These are phyloP conservation scores for Caenorhabditis japonica DNA, from an alignment of 2,888 invertebrate species.

Conservation along the genomic window DNA sequence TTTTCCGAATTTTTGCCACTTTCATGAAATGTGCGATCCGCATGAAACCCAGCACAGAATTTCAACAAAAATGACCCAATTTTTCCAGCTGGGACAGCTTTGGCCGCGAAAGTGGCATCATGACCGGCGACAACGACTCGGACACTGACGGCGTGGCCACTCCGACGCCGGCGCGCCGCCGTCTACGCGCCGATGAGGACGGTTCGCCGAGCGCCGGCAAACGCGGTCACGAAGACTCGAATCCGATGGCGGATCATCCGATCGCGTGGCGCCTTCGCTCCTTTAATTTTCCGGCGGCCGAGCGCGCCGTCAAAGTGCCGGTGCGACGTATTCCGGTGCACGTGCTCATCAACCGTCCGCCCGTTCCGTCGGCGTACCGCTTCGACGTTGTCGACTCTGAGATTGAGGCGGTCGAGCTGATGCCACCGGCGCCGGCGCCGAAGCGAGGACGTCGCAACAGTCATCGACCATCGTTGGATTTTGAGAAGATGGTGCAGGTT, in stretches of 20 bases:
- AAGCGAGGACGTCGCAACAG: slow-evolving; percentile 51
- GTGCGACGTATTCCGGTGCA: slow-evolving; percentile 43
- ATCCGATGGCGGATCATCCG: slow-evolving; percentile 47
- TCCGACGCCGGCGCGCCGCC: slow-evolving; percentile 45
- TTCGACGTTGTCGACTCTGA: slow-evolving; percentile 29
- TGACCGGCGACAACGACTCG: slow-evolving; percentile 57
- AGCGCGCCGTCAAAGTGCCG: slow-evolving; percentile 50
- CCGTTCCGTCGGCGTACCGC: slow-evolving; percentile 22
- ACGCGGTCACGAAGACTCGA: slow-evolving; percentile 32
- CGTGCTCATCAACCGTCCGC: slow-evolving; percentile 46
- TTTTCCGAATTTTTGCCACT: no score
- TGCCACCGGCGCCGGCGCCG: slow-evolving; percentile 42
- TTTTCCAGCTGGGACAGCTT: slow-evolving; percentile 63
- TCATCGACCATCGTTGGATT: slow-evolving; percentile 58
- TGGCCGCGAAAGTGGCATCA: slow-evolving; percentile 61
- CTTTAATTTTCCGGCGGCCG: slow-evolving; percentile 25
- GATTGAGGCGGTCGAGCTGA: slow-evolving; percentile 17
- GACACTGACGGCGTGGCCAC: slow-evolving; percentile 44
- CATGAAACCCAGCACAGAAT: background rate
- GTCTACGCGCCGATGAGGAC: slow-evolving; percentile 28
- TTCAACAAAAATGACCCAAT: background rate
- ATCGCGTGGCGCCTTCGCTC: slow-evolving; percentile 53
- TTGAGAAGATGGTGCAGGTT: slow-evolving; percentile 65
- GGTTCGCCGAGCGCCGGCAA: slow-evolving; percentile 29
- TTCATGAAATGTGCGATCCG: no score